Evolutionary conservation across 2,797 vertebrate species (phyloP), one percentile per base, ranked within the genome.

Genomic region (Notolepis coatsorum): DNA sequence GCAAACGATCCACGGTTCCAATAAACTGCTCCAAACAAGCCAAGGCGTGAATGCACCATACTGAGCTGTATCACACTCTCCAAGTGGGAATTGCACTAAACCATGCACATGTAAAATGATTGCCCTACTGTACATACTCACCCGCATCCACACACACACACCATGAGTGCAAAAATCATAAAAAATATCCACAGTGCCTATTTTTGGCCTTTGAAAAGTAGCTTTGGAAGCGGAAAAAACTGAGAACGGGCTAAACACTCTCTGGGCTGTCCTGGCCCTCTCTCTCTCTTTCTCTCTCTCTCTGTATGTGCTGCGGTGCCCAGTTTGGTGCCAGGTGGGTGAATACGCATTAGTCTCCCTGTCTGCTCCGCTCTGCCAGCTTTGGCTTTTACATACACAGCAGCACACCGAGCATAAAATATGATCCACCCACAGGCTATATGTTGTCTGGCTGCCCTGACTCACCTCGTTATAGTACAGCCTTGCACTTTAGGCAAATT

Each of bases 381-480:
- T 76, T 73, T 55, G 50, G 68, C 65, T 80, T 86, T 76, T 79
- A 81, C 82, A 85, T 69, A 77, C 75, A 35, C 73, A 35, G 13
- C 2, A 35, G 7, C 67, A 75, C 77, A 70, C 30, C 71, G 64
- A 67, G 81, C 82, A 84, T 87, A 88, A 81, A 87, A 78, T 61
- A 89, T 82, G 80, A 87, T 82, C 74, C 76, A 62, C 75, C 88
- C 73, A 71, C 50, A 15, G 84, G 85, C 86, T 61, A 70, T 80
- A 75, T 68, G 68, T 80, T 77, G 76, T 65, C 13, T 70, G 51
- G 60, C 43, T 76, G 77, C 71, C 79, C 78, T 51, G 68, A 72
- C 79, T 87, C 82, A 76, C 83, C 86, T 87, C 79, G 89, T 82
- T 86, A 84, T 81, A 84, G 79, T 38, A n/a, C n/a, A 65, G 83